Evolutionary conservation across 2,797 vertebrate genomes (phyloP).

Genomic region (Onychomys arenicola): DNA sequence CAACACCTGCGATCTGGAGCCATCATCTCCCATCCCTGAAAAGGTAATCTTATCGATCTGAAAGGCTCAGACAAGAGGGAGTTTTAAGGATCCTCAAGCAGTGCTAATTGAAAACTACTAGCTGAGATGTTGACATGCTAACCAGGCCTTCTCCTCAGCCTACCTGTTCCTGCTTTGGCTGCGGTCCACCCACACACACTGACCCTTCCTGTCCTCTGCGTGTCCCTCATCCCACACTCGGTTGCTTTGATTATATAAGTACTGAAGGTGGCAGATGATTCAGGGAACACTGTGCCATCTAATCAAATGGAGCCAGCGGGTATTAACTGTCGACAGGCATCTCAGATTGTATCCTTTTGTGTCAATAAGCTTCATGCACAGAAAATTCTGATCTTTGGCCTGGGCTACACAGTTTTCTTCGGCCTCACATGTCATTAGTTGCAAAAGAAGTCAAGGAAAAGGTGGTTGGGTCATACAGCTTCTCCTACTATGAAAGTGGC

Average conservation of each 20-base stretch:
- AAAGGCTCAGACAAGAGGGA: background rate
- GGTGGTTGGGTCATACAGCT: background rate
- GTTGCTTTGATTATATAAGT: constrained; percentile 25
- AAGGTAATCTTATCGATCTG: background rate
- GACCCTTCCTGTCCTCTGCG: background rate
- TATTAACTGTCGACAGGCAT: constrained; percentile 55
- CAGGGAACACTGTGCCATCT: constrained; percentile 13
- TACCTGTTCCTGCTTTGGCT: no score
- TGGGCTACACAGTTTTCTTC: constrained; percentile 19
- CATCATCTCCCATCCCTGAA: background rate
- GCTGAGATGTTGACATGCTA: background rate
- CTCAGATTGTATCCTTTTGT: constrained; percentile 17
- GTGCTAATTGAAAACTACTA: constrained; percentile 3
- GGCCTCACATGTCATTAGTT: constrained; percentile 3
- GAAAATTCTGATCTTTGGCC: constrained; percentile 44
- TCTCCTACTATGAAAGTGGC: background rate
- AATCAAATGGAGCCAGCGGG: constrained; percentile 58
- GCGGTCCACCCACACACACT: background rate
- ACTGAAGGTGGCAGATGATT: constrained; percentile 28
- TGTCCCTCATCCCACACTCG: background rate
- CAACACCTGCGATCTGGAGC: background rate
- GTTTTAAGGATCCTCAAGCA: background rate
- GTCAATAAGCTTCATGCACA: constrained; percentile 52
- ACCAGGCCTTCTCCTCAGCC: background rate
- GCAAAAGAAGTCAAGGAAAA: background rate